Evolutionary conservation across 2,113 vertebrate species (phyloP), one percentile per base, ranked within the genome.

Genomic region (Lepidothrix coronata): DNA sequence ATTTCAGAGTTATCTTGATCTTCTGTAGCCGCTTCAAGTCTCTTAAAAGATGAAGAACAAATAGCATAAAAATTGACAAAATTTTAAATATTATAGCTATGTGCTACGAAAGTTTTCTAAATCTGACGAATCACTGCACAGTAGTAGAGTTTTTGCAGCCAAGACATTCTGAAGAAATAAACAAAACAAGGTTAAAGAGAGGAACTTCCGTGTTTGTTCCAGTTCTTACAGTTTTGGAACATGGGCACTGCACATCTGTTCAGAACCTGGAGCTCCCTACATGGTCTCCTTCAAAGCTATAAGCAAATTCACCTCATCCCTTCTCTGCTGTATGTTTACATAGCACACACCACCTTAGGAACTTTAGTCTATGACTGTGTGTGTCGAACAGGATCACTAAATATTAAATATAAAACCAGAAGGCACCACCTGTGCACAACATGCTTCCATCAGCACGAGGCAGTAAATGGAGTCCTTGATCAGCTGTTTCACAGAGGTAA

Each of bases 31-130:
- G 94, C 91, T 94, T 91, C 44, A 84, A 89, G 83, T 7, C 46
- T 88, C 98, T 98, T 92, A 85, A 97, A 96, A 93, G 41, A 62
- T 77, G 95, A 93, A 95, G 18, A 96, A 88, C 18, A 91, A 95
- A 85, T 37, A 77, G 73, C 35, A 77, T 46, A 46, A 35, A 79
- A 75, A 63, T 14, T 63, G 20, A 28, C 48, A 71, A 48, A 74
- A 17, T 14, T 79, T 82, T 10, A 75, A 74, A 70, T 49, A 39
- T 11, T 54, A 46, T 8, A 76, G 19, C 12, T 54, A 33, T 0
- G 0, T 39, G 35, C 12, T 87, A n/a, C n/a, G 85, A 33, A 89
- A 9, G 3, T 59, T 85, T 91, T 58, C 62, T 76, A 62, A 79
- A 71, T 13, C 12, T 58, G 12, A 75, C 51, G 23, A 75, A 87